phyloP scores from a whole-genome alignment of 2,888 invertebrate species.

The Andrena chrysosceles region DNA sequence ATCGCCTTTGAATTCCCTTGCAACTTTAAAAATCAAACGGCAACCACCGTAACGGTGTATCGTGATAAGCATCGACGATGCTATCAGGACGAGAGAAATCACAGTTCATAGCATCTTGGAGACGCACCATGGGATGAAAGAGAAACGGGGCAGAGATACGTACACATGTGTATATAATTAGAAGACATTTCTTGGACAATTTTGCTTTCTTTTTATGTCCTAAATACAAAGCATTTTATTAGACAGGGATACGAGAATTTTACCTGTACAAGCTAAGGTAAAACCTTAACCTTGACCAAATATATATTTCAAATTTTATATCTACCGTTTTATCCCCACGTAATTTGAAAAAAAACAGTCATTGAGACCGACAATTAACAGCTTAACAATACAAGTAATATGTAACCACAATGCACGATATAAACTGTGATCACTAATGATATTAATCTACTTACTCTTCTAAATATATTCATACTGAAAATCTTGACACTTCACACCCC shows the following conservation, averaged over 20 bases:
- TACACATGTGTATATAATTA: neutral
- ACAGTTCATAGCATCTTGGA: neutral
- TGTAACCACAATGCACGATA: neutral
- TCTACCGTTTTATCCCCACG: too few relatives aligned
- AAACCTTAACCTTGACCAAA: too few relatives aligned
- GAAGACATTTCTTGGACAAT: neutral
- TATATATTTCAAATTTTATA: too few relatives aligned
- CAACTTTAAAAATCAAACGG: constrained; percentile 23
- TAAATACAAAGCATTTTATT: neutral
- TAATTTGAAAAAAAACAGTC: too few relatives aligned
- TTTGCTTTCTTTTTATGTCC: constrained; percentile 11
- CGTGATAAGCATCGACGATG: constrained; percentile 31
- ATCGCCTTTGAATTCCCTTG: neutral
- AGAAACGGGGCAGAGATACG: neutral
- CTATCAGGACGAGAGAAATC: constrained; percentile 18
- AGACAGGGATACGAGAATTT: neutral
- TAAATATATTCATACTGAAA: constrained; percentile 27
- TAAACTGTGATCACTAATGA: neutral
- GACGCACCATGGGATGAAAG: constrained; percentile 8
- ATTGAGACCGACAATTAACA: too few relatives aligned
- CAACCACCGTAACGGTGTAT: neutral
- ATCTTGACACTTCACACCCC: neutral
- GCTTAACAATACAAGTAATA: neutral
- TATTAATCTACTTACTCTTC: constrained; percentile 32
- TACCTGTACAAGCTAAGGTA: too few relatives aligned